These are phyloP conservation scores for Ispidina picta DNA, from an alignment of 2,797 vertebrate species.

Conservation along the genomic window DNA sequence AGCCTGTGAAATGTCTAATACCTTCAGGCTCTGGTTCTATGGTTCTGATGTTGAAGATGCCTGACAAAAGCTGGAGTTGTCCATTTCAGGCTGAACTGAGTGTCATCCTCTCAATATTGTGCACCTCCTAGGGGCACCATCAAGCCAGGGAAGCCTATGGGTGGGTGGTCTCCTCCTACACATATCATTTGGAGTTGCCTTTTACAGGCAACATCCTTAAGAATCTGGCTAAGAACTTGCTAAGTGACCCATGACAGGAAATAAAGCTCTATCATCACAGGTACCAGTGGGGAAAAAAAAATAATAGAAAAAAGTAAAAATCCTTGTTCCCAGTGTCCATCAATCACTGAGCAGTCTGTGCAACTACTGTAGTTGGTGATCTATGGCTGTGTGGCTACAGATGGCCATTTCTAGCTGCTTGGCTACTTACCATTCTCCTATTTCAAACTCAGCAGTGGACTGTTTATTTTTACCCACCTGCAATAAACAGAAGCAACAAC, in stretches of 20 bases:
- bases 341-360: not conserved
- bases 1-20: not conserved
- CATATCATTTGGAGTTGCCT: accelerated
- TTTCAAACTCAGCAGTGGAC: not conserved
- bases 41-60: not conserved
- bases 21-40: not conserved
- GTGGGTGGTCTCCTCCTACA: not conserved
- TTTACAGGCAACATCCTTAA: not conserved
- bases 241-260: not conserved
- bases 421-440: not conserved
- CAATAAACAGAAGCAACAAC: not conserved
- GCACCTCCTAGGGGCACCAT: accelerated
- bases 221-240: not conserved
- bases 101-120: accelerated
- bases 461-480: conserved; percentile 1
- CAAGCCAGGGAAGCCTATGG: not conserved
- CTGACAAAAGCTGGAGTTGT: not conserved
- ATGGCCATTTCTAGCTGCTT: not conserved
- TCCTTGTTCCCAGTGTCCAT: not conserved
- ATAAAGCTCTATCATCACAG: not conserved
- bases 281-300: not conserved
- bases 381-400: not conserved
- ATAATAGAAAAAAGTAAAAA: not conserved
- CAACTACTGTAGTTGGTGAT: not conserved
- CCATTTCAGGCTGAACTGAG: not conserved